These are phyloP conservation scores for Rhorus exstirpatorius DNA, from an alignment of 2,888 invertebrate species.

Conservation along the genomic window DNA sequence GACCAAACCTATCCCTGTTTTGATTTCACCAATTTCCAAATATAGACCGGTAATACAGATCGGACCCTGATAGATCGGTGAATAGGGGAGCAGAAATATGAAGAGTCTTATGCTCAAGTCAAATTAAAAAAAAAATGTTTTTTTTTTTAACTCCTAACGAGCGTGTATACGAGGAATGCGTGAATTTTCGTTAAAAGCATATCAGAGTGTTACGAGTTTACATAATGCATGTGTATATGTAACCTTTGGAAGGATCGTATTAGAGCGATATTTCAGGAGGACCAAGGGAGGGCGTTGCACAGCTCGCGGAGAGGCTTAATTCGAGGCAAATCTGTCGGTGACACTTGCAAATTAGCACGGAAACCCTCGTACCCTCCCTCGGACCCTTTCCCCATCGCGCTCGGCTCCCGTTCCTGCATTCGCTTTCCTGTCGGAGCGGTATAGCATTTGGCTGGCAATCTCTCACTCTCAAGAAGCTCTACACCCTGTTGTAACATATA, in stretches of 20 bases:
- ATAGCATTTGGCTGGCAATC: constrained; percentile 64
- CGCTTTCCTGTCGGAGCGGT: constrained; percentile 51
- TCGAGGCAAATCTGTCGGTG: constrained; percentile 71
- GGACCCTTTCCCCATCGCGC: constrained; percentile 12
- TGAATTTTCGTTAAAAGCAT: constrained; percentile 21
- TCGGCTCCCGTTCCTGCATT: constrained; percentile 18
- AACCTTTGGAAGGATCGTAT: constrained; percentile 31
- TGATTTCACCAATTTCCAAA: background rate
- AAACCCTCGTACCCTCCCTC: constrained; percentile 55
- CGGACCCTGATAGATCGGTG: too few species aligned
- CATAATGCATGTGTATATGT: background rate
- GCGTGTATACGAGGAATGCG: too few species aligned
- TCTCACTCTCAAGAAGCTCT: constrained; percentile 65
- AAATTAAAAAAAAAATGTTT: too few species aligned
- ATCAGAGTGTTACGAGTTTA: constrained; percentile 11
- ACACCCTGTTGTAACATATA: constrained; percentile 52
- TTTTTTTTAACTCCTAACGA: too few species aligned
- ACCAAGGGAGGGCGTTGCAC: constrained; percentile 38
- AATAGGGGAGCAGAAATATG: too few species aligned
- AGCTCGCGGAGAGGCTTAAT: constrained; percentile 67
- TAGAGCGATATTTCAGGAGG: constrained; percentile 25
- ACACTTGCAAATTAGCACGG: constrained; percentile 74
- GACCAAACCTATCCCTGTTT: background rate
- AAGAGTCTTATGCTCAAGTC: too few species aligned
- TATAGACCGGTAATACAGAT: too few species aligned